A percentile compares a stretch with the other conserved stretches of the same genome.
phyloP scores from a whole-genome alignment of 2,113 vertebrate species.

The Peromyscus polionotus region DNA sequence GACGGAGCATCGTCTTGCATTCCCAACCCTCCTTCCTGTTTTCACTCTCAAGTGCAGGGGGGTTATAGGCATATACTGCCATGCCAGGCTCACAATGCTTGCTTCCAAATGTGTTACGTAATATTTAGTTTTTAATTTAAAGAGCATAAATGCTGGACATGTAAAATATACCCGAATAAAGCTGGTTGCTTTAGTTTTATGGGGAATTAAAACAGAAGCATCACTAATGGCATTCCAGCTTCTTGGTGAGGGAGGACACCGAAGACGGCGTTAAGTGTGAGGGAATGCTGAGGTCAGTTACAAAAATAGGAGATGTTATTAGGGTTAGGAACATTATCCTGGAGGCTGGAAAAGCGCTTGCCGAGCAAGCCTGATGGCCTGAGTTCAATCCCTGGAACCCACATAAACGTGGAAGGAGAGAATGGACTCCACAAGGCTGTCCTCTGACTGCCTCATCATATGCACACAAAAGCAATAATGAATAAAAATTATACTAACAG shows the following conservation, averaged over 20 bases:
- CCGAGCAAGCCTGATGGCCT: not conserved
- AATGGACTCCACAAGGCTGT: not conserved
- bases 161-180: not conserved
- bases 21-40: not conserved
- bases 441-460: not conserved
- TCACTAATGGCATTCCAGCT: conserved; percentile 22
- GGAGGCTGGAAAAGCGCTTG: not conserved
- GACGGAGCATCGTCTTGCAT: not conserved
- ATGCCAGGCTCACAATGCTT: not conserved
- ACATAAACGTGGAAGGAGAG: not conserved
- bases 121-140: not conserved
- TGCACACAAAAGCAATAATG: not conserved
- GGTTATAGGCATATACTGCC: not conserved
- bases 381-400: not conserved
- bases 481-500: not conserved
- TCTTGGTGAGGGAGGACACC: not conserved
- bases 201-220: conserved; percentile 14
- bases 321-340: not conserved
- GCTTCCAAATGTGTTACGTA: conserved; percentile 28
- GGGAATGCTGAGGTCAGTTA: not conserved
- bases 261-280: conserved; percentile 19
- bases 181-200: not conserved
- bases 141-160: conserved; percentile 10
- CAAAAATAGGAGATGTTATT: conserved; percentile 1
- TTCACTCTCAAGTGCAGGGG: not conserved